Conservation (phyloP, 2,113 vertebrate species). For the Atrichornis clamosus region DNA sequence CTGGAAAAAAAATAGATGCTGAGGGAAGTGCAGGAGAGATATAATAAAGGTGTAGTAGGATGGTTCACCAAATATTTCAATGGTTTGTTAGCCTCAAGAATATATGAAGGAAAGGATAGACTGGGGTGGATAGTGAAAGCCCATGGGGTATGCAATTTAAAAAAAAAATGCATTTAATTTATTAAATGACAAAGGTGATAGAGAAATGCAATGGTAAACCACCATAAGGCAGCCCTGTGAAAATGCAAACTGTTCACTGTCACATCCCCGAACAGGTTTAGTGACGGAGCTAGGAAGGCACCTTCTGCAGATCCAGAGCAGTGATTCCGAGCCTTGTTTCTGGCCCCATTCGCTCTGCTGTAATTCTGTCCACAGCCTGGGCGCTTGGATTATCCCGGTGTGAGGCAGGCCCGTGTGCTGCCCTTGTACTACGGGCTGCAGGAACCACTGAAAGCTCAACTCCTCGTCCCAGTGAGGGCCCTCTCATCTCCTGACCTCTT, state of each 20-base stretch:
- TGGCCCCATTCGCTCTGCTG: not conserved
- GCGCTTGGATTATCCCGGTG: not conserved
- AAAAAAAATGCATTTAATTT: not conserved
- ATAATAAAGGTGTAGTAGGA: not conserved
- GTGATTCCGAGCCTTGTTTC: not conserved
- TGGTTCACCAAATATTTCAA: not conserved
- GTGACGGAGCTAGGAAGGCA: not conserved
- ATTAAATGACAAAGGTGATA: not conserved
- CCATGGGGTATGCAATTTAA: not conserved
- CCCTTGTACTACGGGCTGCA: not conserved
- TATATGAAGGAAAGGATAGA: not conserved
- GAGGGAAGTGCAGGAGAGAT: not conserved
- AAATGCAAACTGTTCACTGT: not conserved
- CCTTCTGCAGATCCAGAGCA: not conserved
- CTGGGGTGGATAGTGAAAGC: not conserved
- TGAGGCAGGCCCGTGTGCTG: not conserved
- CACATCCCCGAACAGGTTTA: not conserved
- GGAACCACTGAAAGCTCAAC: not conserved
- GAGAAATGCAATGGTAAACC: not conserved
- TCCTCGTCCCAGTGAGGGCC: not conserved
- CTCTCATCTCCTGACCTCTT: not conserved
- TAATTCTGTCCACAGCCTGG: fast-evolving
- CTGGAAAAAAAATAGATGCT: not conserved
- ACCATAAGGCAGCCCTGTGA: not conserved
- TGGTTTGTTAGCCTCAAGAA: not conserved